Evolutionary conservation across 2,888 invertebrate species (phyloP), one percentile per base, ranked within the genome.

Genomic region (Callinectes sapidus): DNA sequence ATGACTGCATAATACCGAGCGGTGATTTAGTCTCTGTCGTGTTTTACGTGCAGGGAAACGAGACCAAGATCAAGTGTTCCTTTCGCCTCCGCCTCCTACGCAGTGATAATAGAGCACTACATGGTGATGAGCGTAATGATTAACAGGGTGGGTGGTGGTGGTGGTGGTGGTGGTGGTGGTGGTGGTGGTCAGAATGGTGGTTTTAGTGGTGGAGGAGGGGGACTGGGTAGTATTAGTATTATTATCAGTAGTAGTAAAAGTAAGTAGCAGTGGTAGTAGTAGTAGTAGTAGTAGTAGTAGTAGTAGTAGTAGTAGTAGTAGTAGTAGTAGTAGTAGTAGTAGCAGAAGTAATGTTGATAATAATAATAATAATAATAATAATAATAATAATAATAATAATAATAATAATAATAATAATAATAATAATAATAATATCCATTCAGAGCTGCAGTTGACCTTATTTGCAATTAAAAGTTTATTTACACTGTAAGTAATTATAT

Each of bases 1-100:
- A 89, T 89, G 89, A 89, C 89, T 89, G 89, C 89, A 89, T 89
- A 89, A 89, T 89, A 77, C 42, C 28, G 54, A 71, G 77, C n/a
- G 61, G 89, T 77, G 89, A 89, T 89, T 89, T 42, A 71, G 89
- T 89, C 77, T 42, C 42, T 89, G 35, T 55, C 66, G 66, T 61
- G 66, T 66, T n/a, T 42, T n/a, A n/a, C 32, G 89, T 39, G 66
- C 66, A 23, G 66, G 66, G 18, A 55, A 88, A 54, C n/a, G 28
- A 55, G 54, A 54, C 42, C n/a, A 87, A 54, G 54, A 28, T 35
- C 81, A 16, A 81, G 81, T 81, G 81, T 48, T 48, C 48, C 48
- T 10, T 81, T 81, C 81, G 3, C 18, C 13, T 1, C 35, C 14
- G 14, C 81, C 16, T 81, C 13, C 13, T 10, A 35, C 81, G 14